Evolutionary conservation across 2,113 vertebrate species (phyloP).

Genomic region (Dipodomys stephensi): DNA sequence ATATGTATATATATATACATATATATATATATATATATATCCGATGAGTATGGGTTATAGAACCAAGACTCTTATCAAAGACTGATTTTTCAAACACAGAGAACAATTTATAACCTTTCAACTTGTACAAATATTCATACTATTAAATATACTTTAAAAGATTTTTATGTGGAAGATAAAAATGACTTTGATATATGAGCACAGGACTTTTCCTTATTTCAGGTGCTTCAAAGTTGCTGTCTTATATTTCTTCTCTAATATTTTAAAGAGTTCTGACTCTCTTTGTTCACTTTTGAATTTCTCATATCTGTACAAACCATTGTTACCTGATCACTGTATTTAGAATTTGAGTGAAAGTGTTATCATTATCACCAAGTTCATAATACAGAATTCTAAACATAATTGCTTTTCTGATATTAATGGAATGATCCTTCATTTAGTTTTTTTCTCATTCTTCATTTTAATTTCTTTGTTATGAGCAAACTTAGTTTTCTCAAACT

Average conservation of each 20-base stretch:
- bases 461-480: neutral
- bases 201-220: constrained; percentile 56
- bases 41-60: neutral
- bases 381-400: neutral
- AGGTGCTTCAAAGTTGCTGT: constrained; percentile 63
- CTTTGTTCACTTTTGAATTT: constrained; percentile 5
- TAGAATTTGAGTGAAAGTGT: neutral
- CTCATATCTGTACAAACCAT: neutral
- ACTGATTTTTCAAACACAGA: constrained; percentile 52
- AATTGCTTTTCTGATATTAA: neutral
- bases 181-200: constrained; percentile 70
- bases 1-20: too few species aligned
- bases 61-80: constrained; percentile 50
- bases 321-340: neutral
- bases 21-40: neutral
- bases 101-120: constrained; percentile 49
- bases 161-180: constrained; percentile 67
- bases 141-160: constrained; percentile 64
- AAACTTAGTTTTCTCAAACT: too few species aligned
- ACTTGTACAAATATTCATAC: constrained; percentile 29
- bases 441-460: neutral
- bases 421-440: neutral
- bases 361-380: neutral
- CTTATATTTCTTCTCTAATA: constrained; percentile 55
- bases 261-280: constrained; percentile 15